phyloP scores from a whole-genome alignment of 2,113 vertebrate species.

The Psittacula cyanocephala region DNA sequence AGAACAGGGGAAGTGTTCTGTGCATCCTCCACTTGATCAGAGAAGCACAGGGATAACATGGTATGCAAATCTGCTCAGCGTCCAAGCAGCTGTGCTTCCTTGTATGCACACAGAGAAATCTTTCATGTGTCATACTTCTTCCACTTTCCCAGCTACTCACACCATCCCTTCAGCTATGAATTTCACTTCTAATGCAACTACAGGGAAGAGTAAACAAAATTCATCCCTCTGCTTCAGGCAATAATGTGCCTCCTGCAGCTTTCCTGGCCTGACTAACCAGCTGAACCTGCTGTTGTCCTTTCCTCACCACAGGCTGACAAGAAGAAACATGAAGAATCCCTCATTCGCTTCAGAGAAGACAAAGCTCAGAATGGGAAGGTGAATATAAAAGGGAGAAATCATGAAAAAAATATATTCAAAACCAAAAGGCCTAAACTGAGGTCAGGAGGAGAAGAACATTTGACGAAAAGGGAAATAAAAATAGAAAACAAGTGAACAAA shows the following conservation, averaged over 20 bases:
- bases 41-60: accelerated
- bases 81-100: not conserved
- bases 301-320: not conserved
- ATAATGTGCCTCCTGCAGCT: not conserved
- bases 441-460: not conserved
- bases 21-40: not conserved
- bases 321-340: conserved; percentile 13
- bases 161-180: not conserved
- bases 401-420: not conserved
- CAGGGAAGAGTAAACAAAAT: not conserved
- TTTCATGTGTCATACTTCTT: accelerated
- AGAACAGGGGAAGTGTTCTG: not conserved
- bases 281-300: not conserved
- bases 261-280: not conserved
- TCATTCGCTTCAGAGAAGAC: not conserved
- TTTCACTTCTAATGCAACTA: not conserved
- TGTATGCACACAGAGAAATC: not conserved
- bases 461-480: not conserved
- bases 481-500: not conserved
- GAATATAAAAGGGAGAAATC: not conserved
- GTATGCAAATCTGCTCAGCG: accelerated
- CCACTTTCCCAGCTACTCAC: not conserved
- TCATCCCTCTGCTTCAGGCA: not conserved
- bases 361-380: not conserved
- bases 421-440: not conserved